Percentiles rank a stretch among this genome's conserved stretches.
These are phyloP conservation scores for Nothocercus julius DNA, from an alignment of 2,113 vertebrate species.

Conservation along the genomic window DNA sequence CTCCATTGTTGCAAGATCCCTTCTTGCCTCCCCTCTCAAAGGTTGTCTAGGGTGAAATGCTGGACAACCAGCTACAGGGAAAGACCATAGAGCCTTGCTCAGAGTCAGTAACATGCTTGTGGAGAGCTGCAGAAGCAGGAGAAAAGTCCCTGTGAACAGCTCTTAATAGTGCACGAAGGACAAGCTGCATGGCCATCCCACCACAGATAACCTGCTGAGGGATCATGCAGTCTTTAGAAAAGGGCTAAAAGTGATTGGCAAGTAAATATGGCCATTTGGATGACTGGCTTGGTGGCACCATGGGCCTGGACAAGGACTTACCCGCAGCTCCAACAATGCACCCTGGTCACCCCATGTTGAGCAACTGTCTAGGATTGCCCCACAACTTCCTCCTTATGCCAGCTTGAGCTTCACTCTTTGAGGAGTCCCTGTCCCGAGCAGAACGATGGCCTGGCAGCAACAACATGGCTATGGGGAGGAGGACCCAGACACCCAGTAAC, in stretches of 20 bases:
- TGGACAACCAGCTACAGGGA: accelerated
- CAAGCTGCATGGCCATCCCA: background rate
- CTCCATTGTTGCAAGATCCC: accelerated
- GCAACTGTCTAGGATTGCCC: background rate
- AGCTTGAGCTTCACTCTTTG: accelerated
- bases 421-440: background rate
- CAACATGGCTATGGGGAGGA: accelerated
- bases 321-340: background rate
- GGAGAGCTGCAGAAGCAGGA: background rate
- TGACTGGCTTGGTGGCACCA: background rate
- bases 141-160: accelerated
- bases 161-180: background rate
- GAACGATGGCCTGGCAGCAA: too few species aligned
- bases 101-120: too few species aligned
- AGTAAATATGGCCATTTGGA: accelerated
- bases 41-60: background rate
- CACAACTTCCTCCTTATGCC: background rate
- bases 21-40: background rate
- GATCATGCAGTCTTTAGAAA: background rate
- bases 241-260: background rate
- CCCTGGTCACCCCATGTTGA: accelerated
- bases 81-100: background rate
- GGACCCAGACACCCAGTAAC: background rate
- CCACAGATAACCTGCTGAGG: background rate
- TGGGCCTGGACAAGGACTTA: background rate